Conservation (phyloP, 2,888 invertebrate genomes). For the Mystacides longicornis region DNA sequence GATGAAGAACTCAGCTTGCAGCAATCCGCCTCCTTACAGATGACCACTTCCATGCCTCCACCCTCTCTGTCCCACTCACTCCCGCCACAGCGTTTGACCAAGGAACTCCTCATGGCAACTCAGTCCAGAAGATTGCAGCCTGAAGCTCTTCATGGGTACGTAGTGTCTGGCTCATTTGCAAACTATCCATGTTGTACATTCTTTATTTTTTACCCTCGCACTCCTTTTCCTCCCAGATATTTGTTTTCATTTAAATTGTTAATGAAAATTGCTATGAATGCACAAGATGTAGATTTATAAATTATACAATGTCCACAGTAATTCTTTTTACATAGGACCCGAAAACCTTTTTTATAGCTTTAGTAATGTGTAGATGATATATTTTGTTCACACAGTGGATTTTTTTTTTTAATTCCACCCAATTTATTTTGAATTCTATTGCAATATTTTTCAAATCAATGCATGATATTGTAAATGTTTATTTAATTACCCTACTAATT, state of each 20-base stretch:
- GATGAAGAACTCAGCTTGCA: constrained; percentile 58
- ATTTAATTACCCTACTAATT: background rate
- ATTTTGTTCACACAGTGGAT: no score
- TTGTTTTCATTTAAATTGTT: no score
- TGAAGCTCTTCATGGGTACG: constrained; percentile 61
- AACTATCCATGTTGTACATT: background rate
- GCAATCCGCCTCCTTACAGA: background rate
- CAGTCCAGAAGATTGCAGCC: constrained; percentile 66
- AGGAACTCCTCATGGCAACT: constrained; percentile 71
- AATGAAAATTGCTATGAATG: no score
- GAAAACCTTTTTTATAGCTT: no score
- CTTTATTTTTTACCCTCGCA: background rate
- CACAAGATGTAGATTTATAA: no score
- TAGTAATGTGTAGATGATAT: no score
- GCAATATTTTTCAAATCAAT: no score
- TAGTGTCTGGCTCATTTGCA: no score
- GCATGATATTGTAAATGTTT: background rate
- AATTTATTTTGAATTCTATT: background rate
- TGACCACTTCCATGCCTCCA: constrained; percentile 23
- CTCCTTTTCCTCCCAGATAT: no score
- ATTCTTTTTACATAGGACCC: no score
- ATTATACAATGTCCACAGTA: no score
- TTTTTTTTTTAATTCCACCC: background rate
- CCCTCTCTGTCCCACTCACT: constrained; percentile 24
- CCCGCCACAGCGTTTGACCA: constrained; percentile 56